phyloP scores from a whole-genome alignment of 2,797 vertebrate species.

The Triplophysa bombifrons region DNA sequence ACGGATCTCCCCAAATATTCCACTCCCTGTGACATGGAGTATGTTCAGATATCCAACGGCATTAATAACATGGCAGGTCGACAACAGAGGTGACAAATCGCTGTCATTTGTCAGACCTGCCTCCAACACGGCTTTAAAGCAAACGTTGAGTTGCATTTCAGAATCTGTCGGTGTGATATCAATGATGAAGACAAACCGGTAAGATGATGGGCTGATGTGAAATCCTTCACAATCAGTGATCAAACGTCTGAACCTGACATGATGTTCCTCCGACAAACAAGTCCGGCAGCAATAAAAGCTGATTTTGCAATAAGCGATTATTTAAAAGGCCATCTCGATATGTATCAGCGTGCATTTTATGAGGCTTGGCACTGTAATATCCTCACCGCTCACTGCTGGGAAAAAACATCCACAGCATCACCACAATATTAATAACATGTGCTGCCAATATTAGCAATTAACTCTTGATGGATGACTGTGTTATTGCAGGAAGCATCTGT shows the following conservation, averaged over 20 bases:
- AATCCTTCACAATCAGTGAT: background rate
- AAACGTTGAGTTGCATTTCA: background rate
- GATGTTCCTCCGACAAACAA: background rate
- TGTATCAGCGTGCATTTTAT: conserved; percentile 34
- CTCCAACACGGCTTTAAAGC: conserved; percentile 11
- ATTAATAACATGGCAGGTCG: background rate
- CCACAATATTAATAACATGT: conserved; percentile 34
- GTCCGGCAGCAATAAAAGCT: background rate
- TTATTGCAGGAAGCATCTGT: background rate
- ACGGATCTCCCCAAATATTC: background rate
- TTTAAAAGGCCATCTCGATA: conserved; percentile 33
- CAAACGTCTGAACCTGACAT: background rate
- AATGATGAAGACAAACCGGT: background rate
- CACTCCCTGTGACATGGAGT: background rate
- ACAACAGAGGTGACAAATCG: background rate
- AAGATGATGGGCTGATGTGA: background rate
- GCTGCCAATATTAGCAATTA: conserved; percentile 34
- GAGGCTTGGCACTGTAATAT: conserved; percentile 34
- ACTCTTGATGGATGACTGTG: conserved; percentile 21
- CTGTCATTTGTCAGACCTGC: background rate
- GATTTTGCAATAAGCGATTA: conserved; percentile 5
- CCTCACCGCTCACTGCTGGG: conserved; percentile 2
- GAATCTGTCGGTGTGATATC: background rate
- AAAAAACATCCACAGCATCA: background rate
- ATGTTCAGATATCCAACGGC: background rate